Conservation (phyloP, 2,113 vertebrate species). For the Sigmodon hispidus region DNA sequence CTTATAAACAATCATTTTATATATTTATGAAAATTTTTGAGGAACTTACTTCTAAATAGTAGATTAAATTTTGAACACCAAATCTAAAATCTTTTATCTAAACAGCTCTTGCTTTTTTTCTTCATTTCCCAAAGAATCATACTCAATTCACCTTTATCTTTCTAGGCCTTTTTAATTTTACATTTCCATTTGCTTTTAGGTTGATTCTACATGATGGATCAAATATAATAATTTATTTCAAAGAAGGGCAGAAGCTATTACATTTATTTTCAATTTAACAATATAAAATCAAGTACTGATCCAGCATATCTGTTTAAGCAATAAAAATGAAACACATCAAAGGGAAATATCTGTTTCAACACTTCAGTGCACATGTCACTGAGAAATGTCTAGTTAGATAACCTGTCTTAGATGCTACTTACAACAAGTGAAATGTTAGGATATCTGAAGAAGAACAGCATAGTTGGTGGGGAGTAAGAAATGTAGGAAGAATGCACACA, state of each 20-base stretch:
- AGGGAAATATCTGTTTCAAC: slow-evolving; percentile 3
- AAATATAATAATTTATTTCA: slow-evolving; percentile 2
- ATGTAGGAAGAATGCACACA: slow-evolving; percentile 1
- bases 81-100: background rate
- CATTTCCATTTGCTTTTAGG: background rate
- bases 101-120: background rate
- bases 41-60: slow-evolving; percentile 29
- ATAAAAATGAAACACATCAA: slow-evolving; percentile 53
- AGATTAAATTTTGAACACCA: background rate
- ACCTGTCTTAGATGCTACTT: slow-evolving; percentile 1
- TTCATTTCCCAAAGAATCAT: background rate
- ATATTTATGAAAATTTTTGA: background rate
- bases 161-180: background rate
- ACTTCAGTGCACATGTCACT: slow-evolving; percentile 38
- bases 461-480: background rate
- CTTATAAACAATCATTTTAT: background rate
- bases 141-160: slow-evolving; percentile 3
- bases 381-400: slow-evolving; percentile 39
- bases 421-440: slow-evolving; percentile 42
- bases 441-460: background rate
- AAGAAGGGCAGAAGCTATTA: background rate
- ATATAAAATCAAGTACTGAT: background rate
- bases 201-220: background rate
- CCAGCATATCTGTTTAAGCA: slow-evolving; percentile 14
- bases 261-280: slow-evolving; percentile 47